Evolutionary conservation across 2,888 invertebrate species (phyloP), one percentile per base, ranked within the genome.

Genomic region (Poecilus cupreus): DNA sequence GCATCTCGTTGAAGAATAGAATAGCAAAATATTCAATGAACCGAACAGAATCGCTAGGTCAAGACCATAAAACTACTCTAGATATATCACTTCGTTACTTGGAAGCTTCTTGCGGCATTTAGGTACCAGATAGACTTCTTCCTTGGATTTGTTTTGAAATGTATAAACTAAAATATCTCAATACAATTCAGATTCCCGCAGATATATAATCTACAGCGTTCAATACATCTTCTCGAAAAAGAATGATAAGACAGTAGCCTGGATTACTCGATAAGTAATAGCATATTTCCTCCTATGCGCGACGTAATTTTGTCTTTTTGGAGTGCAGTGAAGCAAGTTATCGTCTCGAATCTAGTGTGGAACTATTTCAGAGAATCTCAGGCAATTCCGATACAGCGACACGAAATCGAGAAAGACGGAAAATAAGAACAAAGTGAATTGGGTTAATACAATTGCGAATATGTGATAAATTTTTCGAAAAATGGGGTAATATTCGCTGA

Each of bases 241-340:
- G 60, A 57, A 57, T 24, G 24, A 57, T 57, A 26, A 10, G 24
- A 57, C 2, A 60, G 13, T 11, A 51, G 3, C 26, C 13, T 26
- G 60, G 57, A 60, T 60, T 32, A 60, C 24, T 24, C 60, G 60
- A 60, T 60, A 60, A 60, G 60, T 60, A 60, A 60, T 60, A 60
- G 60, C 60, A 60, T 60, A 60, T 60, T 54, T 60, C 60, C 24
- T 10, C 26, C 22, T 60, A 26, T 60, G 26, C 26, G 60, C 26
- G 22, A 60, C 13, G 60, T 60, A 60, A 60, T 60, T 60, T 60
- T 60, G 60, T 60, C 60, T 60, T 60, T 60, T 60, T 60, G 26
- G 60, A 32, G 60, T 26, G 60, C 60, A 60, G 22, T 60, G 60
- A 26, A 60, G 60, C 60, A 60, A 26, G 60, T 60, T 60, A 60